Conservation (phyloP, 2,113 vertebrate genomes). For the Tachysurus vachellii region DNA sequence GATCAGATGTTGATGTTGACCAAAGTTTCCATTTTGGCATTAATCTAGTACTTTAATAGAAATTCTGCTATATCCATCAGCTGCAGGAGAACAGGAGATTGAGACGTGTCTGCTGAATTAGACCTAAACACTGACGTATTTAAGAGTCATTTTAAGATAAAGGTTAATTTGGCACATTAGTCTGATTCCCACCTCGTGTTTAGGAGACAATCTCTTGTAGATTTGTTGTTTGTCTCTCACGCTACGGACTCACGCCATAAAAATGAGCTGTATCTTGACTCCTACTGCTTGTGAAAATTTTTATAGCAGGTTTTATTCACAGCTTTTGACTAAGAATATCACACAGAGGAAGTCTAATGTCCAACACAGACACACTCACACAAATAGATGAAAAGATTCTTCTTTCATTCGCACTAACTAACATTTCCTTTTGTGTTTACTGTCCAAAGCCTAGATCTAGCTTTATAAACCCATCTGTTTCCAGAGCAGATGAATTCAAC, state of each 20-base stretch:
- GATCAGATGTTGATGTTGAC: too few relatives aligned
- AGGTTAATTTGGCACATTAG: background rate
- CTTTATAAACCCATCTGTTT: background rate
- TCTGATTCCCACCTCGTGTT: background rate
- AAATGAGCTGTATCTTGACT: background rate
- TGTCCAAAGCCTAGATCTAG: background rate
- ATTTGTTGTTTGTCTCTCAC: background rate
- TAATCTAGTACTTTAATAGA: background rate
- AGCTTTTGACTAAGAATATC: conserved; percentile 17
- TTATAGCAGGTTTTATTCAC: background rate
- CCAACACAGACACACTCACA: background rate
- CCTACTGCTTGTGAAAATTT: background rate
- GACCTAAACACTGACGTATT: background rate
- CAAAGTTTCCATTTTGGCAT: background rate
- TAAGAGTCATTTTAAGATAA: background rate
- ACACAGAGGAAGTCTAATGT: background rate
- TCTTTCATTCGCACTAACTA: background rate
- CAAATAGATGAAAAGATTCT: conserved; percentile 8
- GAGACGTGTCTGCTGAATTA: background rate
- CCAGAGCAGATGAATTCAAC: background rate
- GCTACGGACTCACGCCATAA: background rate
- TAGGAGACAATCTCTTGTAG: background rate
- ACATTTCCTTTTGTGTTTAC: conserved; percentile 1
- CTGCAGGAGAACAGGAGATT: background rate
- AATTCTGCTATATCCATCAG: too few relatives aligned